phyloP scores from a whole-genome alignment of 2,113 vertebrate species.

The Orientallactaga bullata region DNA sequence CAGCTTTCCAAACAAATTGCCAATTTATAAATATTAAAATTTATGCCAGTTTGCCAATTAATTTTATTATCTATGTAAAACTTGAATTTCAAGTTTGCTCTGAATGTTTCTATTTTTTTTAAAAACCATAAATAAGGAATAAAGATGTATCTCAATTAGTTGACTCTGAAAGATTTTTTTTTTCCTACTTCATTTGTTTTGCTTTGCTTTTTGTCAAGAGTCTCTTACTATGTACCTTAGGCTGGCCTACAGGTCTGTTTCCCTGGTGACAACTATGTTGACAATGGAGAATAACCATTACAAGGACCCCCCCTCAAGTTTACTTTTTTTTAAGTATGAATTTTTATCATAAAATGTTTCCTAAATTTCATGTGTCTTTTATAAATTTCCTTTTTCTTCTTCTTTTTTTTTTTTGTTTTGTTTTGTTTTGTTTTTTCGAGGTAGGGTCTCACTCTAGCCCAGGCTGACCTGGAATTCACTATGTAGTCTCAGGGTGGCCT shows the following conservation, averaged over 20 bases:
- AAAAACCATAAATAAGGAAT: neutral
- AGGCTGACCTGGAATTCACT: no score
- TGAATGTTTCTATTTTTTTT: slow-evolving; percentile 42
- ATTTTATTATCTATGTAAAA: slow-evolving; percentile 11
- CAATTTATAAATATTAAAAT: slow-evolving; percentile 11
- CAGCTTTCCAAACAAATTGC: neutral
- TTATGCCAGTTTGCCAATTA: neutral
- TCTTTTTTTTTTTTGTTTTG: no score
- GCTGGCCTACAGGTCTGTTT: neutral
- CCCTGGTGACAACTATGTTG: slow-evolving; percentile 28
- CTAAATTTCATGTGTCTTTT: no score
- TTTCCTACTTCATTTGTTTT: neutral
- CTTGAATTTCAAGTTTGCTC: neutral
- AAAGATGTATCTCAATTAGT: slow-evolving; percentile 29
- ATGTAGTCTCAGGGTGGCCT: no score
- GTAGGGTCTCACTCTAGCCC: no score
- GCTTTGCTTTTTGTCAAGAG: neutral
- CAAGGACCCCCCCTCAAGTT: neutral
- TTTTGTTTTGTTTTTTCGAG: no score
- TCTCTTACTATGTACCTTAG: neutral
- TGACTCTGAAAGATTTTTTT: slow-evolving; percentile 36
- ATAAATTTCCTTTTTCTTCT: no score
- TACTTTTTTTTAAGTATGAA: neutral
- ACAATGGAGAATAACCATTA: neutral
- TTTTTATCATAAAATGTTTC: no score